A percentile compares a stretch with the other conserved stretches of the same genome.
Conservation (phyloP, 2,113 vertebrate species). For the Aramus guarauna region DNA sequence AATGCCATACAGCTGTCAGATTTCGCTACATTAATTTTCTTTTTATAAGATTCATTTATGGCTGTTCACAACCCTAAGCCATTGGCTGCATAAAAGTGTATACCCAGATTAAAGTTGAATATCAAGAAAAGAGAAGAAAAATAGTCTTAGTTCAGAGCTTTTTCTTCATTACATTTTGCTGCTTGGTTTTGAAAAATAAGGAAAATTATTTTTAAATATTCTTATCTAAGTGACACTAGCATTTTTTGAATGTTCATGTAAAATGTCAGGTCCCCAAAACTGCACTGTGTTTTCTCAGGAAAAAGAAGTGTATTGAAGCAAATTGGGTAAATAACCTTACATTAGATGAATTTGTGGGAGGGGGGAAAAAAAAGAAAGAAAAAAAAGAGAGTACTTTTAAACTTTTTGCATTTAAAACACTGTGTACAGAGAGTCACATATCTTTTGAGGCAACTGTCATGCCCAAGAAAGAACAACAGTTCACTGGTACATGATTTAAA, state of each 20-base stretch:
- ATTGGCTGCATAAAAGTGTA: conserved; percentile 24
- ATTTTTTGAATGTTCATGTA: background rate
- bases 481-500: background rate
- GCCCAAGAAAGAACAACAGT: background rate
- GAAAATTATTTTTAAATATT: background rate
- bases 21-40: conserved; percentile 47
- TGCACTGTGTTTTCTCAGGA: background rate
- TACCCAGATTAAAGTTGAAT: conserved; percentile 63
- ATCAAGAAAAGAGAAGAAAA: conserved; percentile 25
- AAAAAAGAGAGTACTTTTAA: background rate
- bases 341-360: background rate
- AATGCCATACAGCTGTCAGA: conserved; percentile 40
- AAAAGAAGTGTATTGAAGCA: background rate
- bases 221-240: background rate
- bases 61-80: conserved; percentile 38
- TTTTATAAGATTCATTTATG: conserved; percentile 17
- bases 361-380: background rate
- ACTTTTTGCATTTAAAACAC: background rate
- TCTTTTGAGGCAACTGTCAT: background rate
- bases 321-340: background rate
- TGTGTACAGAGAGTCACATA: background rate
- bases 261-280: background rate
- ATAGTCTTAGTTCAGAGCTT: background rate
- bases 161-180: background rate
- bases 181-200: background rate